These are phyloP conservation scores for Coregonus ussuriensis DNA, from an alignment of 2,797 vertebrate genomes.

Conservation along the genomic window DNA sequence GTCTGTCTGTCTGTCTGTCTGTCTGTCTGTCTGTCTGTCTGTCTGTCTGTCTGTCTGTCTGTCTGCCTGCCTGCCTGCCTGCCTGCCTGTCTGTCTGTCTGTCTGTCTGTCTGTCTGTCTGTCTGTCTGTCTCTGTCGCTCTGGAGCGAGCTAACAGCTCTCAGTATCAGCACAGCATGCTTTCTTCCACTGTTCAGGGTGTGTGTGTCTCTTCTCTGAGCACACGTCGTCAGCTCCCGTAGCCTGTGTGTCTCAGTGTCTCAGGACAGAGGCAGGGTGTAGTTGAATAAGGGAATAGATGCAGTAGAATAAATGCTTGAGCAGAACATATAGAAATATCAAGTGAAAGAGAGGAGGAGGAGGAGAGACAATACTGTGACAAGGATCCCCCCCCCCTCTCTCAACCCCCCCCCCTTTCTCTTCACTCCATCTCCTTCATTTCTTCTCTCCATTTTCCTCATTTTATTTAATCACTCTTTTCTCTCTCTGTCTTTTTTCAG, in stretches of 20 bases:
- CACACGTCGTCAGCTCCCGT: neutral
- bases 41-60: neutral
- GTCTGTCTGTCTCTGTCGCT: neutral
- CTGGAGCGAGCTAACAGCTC: neutral
- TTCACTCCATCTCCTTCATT: neutral
- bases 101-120: neutral
- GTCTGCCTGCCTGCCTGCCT: too few relatives aligned
- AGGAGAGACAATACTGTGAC: neutral
- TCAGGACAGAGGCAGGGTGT: neutral
- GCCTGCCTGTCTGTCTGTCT: neutral
- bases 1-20: neutral
- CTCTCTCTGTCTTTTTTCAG: neutral
- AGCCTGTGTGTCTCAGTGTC: neutral
- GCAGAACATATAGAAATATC: neutral
- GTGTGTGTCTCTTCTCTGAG: neutral
- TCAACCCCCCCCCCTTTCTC: neutral
- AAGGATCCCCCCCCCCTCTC: neutral
- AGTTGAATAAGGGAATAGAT: neutral
- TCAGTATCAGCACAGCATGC: neutral
- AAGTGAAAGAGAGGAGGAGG: neutral
- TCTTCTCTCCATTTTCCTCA: neutral
- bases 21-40: neutral
- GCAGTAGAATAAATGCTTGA: neutral
- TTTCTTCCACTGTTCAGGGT: neutral
- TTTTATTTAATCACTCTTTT: neutral